phyloP scores from a whole-genome alignment of 2,797 vertebrate genomes.

The Dicrostonyx torquatus region DNA sequence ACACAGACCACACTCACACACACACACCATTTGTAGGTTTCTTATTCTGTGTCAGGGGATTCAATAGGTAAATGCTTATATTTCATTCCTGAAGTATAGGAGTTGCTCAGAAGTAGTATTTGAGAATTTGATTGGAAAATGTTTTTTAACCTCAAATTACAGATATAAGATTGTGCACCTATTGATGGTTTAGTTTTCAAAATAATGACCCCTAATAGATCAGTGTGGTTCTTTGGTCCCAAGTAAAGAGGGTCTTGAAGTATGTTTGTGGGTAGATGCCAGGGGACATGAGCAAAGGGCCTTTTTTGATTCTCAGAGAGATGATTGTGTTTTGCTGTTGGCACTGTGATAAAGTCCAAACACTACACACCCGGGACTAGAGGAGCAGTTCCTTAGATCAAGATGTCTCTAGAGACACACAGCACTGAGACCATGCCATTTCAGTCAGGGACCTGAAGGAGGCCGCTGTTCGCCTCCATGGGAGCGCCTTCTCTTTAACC shows the following conservation, averaged over 20 bases:
- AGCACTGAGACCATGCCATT: not conserved
- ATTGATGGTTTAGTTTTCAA: conserved; percentile 17
- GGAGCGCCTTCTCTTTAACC: not conserved
- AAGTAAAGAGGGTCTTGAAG: not conserved
- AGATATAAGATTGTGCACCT: not conserved
- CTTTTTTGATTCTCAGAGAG: not conserved
- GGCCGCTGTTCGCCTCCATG: not conserved
- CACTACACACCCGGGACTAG: not conserved
- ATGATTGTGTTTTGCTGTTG: not conserved
- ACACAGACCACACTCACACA: not conserved
- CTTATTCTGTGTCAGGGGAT: not conserved
- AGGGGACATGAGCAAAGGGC: not conserved
- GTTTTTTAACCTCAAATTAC: conserved; percentile 26
- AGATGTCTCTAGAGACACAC: not conserved
- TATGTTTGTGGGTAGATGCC: not conserved
- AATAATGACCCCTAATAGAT: conserved; percentile 4
- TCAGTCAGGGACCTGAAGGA: not conserved
- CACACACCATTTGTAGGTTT: not conserved
- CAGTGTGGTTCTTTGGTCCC: not conserved
- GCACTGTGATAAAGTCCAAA: not conserved
- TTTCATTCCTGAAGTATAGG: not conserved
- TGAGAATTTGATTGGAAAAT: conserved; percentile 32
- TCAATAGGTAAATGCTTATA: not conserved
- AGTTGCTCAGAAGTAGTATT: conserved; percentile 28
- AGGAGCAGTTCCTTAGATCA: not conserved